A percentile compares a stretch with the other conserved stretches of the same genome.
Evolutionary conservation across 2,888 invertebrate genomes (phyloP).

Genomic region (Pseudococcus jackbeardsleyi): DNA sequence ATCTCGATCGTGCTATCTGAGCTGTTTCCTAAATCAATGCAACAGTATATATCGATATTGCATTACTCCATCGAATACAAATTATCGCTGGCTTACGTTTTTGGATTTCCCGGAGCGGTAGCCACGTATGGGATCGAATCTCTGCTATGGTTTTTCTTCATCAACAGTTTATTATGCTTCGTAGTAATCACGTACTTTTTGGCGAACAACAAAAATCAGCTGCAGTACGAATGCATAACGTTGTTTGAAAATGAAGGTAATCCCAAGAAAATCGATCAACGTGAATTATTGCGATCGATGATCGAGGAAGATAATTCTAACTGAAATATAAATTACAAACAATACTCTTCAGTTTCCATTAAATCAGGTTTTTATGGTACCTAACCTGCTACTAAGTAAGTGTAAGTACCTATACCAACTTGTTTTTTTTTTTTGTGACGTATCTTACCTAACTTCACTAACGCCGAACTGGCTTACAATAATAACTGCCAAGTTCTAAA

Average conservation of each 20-base stretch:
- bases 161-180: neutral
- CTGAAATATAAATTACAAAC: neutral
- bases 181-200: neutral
- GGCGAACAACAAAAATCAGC: neutral
- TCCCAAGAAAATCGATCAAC: conserved; percentile 13
- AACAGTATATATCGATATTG: neutral
- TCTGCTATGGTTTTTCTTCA: neutral
- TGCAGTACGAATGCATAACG: neutral
- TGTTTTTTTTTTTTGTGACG: no score
- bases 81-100: neutral
- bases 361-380: neutral
- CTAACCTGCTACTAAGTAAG: no score
- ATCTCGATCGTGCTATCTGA: conserved; percentile 4
- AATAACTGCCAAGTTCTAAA: neutral
- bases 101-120: neutral
- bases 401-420: no score
- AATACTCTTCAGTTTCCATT: neutral
- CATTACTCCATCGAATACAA: conserved; percentile 25
- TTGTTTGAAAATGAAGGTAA: neutral
- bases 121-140: conserved; percentile 4
- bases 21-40: neutral
- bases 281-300: conserved; percentile 3
- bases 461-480: no score
- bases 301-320: conserved; percentile 22
- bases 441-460: no score